Evolutionary conservation across 1,140 invertebrate genomes (phyloP).

Genomic region (Cydia amplana): DNA sequence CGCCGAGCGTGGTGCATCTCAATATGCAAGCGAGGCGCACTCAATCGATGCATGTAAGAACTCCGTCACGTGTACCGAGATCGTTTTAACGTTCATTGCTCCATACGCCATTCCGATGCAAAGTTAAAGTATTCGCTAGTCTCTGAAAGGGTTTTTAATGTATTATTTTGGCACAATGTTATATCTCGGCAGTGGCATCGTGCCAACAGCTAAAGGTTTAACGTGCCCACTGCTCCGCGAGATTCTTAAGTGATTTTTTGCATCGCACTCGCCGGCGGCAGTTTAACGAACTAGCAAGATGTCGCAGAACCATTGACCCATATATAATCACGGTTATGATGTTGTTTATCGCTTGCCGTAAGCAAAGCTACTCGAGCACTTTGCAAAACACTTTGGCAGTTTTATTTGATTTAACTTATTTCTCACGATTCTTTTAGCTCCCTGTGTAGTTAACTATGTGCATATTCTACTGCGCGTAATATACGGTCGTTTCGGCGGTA

Average conservation of each 20-base stretch:
- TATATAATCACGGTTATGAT: conserved; percentile 67
- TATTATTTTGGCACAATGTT: conserved; percentile 71
- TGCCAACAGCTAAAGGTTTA: conserved; percentile 69
- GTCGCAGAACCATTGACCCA: conserved; percentile 67
- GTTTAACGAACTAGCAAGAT: conserved; percentile 72
- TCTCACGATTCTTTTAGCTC: not conserved
- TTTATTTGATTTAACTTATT: conserved; percentile 14
- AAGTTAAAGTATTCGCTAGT: conserved; percentile 59
- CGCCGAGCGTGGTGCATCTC: not conserved
- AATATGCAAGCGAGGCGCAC: conserved; percentile 22
- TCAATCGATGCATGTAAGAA: conserved; percentile 31
- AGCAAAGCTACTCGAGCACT: conserved; percentile 43
- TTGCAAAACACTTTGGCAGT: conserved; percentile 19
- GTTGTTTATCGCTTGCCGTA: conserved; percentile 55
- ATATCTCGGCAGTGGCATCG: conserved; percentile 54
- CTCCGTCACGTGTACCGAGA: conserved; percentile 12
- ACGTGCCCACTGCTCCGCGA: conserved; percentile 57
- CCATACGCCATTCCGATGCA: conserved; percentile 38
- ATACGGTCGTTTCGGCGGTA: too few species aligned
- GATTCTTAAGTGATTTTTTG: conserved; percentile 72
- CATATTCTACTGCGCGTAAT: too few species aligned
- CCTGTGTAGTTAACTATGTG: not conserved
- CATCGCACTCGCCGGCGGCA: conserved; percentile 52
- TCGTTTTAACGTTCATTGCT: conserved; percentile 15
- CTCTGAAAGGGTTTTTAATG: conserved; percentile 65